phyloP scores from a whole-genome alignment of 2,888 invertebrate genomes.

The Iphiclides podalirius region DNA sequence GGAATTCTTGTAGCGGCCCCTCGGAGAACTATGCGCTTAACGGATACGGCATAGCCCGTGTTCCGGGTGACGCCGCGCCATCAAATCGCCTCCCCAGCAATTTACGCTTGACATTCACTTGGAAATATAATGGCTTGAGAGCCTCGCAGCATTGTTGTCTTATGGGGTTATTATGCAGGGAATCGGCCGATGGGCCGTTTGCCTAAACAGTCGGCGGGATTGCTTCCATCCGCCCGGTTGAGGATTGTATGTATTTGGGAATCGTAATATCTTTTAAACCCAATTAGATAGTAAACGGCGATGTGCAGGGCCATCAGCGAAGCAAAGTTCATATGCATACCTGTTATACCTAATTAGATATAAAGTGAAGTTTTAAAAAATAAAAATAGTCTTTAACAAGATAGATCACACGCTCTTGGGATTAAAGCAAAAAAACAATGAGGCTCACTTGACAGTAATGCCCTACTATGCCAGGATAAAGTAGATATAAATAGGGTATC shows the following conservation, averaged over 20 bases:
- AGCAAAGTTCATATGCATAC: too few relatives aligned
- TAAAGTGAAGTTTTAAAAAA: too few relatives aligned
- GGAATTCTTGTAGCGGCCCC: conserved; percentile 50
- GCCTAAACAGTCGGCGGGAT: conserved; percentile 6
- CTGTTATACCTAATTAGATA: too few relatives aligned
- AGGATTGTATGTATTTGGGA: neutral
- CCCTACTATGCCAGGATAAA: neutral
- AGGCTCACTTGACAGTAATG: neutral
- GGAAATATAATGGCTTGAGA: conserved; percentile 18
- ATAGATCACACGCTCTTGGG: neutral
- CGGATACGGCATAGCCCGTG: conserved; percentile 26
- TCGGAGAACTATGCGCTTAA: conserved; percentile 55
- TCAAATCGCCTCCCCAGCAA: conserved; percentile 29
- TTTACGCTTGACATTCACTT: conserved; percentile 23
- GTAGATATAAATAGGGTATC: neutral
- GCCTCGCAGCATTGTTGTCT: conserved; percentile 10
- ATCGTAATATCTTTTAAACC: neutral
- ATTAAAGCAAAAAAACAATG: neutral
- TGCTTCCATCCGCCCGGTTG: conserved; percentile 4
- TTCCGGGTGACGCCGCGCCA: conserved; percentile 30
- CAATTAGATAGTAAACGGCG: neutral
- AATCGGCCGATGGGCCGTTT: conserved; percentile 12
- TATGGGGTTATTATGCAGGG: conserved; percentile 19
- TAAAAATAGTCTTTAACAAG: too few relatives aligned
- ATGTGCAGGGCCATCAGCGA: too few relatives aligned